Evolutionary conservation across 2,113 vertebrate species (phyloP).

Genomic region (Xiphophorus couchianus): DNA sequence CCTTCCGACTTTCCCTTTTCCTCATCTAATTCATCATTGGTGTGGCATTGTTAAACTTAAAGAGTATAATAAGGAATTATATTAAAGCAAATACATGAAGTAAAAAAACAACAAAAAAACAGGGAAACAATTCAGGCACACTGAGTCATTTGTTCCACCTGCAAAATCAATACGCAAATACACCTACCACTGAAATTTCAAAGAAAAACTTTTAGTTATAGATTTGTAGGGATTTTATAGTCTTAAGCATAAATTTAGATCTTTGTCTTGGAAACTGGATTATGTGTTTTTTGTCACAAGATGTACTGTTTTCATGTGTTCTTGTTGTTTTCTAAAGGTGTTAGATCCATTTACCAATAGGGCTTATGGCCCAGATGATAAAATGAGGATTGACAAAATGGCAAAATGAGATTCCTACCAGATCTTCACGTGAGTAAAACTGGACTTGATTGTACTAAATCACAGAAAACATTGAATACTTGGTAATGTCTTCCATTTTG

Average conservation of each 20-base stretch:
- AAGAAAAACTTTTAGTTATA: conserved; percentile 24
- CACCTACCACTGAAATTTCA: conserved; percentile 46
- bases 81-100: conserved; percentile 8
- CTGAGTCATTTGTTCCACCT: conserved; percentile 31
- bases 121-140: background rate
- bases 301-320: background rate
- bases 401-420: conserved; percentile 8
- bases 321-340: conserved; percentile 1
- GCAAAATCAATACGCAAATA: conserved; percentile 41
- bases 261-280: background rate
- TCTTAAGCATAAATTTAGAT: background rate
- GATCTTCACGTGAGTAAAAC: background rate
- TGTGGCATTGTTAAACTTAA: conserved; percentile 21
- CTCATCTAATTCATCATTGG: conserved; percentile 33
- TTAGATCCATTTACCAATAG: background rate
- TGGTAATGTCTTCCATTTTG: background rate
- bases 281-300: background rate
- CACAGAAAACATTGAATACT: background rate
- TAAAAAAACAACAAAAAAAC: conserved; percentile 22
- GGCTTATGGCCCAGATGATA: background rate
- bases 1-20: background rate
- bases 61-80: conserved; percentile 52
- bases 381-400: background rate
- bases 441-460: conserved; percentile 14
- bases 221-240: conserved; percentile 25